Base-by-base conservation (phyloP, 1,140 invertebrate genomes). In the Oreohelix idahoensis region DNA sequence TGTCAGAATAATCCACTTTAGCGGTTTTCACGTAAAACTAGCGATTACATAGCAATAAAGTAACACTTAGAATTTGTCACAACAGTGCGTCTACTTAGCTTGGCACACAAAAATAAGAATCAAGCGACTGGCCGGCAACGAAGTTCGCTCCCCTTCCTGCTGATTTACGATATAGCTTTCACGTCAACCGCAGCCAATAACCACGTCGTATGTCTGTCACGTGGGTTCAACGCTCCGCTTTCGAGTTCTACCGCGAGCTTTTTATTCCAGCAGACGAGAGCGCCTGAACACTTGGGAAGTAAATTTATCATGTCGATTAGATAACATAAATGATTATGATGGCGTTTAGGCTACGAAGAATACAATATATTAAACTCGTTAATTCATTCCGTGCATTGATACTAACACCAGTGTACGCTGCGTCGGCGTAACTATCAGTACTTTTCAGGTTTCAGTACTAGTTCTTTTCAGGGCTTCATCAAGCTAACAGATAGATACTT, bases 111-210 rank as follows among this genome's bases (percentile, higher is more conserved):
- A 77, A 73, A 71, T 58, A 45, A 2, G 63, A 66, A 66, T 73
- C 11, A 1, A 73, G 36, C 71, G 75, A 26, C 1, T 23, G n/a
- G 51, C 26, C 42, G 17, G 32, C 51, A 35, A 53, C 58, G 20
- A 39, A 26, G 29, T 66, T 38, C 38, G 8, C 32, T 79, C 77
- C 35, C 39, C 74, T 35, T 63, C 75, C 53, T 53, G 35, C 53
- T 79, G 77, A 79, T 79, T 79, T 79, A 79, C 77, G 77, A 69
- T 66, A 79, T 45, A 5, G 75, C 75, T 15, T 15, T 77, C 42
- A 23, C 42, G 45, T 53, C 75, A 53, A 77, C 75, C 49, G 29
- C 75, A 77, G 58, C 77, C 77, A 79, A 79, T 79, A 79, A 79
- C 77, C 15, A 79, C 58, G 17, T 39, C 58, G 77, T 79, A 66